A percentile compares a stretch with the other conserved stretches of the same genome.
Evolutionary conservation across 1,140 invertebrate species (phyloP).

Genomic region (Eurosta solidaginis): DNA sequence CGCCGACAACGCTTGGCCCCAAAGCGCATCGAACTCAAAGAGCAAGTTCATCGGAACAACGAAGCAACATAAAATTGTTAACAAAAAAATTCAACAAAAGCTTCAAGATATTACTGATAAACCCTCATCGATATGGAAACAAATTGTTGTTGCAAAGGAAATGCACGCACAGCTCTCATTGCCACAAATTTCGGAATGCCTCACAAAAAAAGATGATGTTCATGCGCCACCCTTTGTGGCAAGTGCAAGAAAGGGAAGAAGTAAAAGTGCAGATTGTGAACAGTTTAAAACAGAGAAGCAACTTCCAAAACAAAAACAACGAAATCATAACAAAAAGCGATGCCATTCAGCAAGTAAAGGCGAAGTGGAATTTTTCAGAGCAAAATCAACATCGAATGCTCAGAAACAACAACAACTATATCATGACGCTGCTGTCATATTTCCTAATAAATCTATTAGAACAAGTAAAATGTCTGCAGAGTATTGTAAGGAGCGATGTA

Average conservation of each 20-base stretch:
- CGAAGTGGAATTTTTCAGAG: background rate
- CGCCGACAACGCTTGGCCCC: background rate
- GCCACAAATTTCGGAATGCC: background rate
- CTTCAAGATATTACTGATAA: background rate
- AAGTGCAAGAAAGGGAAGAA: background rate
- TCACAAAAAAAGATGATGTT: background rate
- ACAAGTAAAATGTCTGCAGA: background rate
- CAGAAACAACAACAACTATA: constrained; percentile 18
- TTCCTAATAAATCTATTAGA: background rate
- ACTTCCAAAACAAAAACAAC: constrained; percentile 33
- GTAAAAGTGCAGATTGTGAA: background rate
- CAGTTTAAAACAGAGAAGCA: background rate
- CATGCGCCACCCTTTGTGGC: background rate
- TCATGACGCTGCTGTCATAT: constrained; percentile 33
- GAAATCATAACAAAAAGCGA: constrained; percentile 28
- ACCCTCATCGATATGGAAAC: background rate
- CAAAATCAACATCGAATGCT: too few relatives aligned
- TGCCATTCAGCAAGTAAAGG: background rate
- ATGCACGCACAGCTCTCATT: background rate
- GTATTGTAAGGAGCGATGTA: background rate
- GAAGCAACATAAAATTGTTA: background rate
- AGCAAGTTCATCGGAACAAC: background rate
- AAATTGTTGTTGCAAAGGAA: background rate
- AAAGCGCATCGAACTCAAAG: background rate
- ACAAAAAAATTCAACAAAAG: background rate